Evolutionary conservation across 2,888 invertebrate genomes (phyloP), one percentile per base, ranked within the genome.

Genomic region (Ochropleura plecta): DNA sequence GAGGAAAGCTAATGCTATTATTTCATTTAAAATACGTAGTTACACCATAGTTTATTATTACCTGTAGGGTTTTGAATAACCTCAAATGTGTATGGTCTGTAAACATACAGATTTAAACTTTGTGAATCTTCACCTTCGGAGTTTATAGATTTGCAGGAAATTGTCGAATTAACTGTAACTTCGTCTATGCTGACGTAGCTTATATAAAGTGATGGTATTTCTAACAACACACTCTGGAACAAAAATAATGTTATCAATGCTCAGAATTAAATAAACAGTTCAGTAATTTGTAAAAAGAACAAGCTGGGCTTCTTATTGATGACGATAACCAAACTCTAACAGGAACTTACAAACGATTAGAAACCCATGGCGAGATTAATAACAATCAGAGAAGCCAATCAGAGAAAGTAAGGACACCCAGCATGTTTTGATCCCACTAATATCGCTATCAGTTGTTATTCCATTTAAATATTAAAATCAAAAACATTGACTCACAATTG

Each of bases 51-150:
- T 7, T 59, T 16, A 30, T 46, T 42, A 10, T 81, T 90, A 95
- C 95, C 93, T 88, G 86, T 30, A 3, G 96, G 96, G 10, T 75
- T 85, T 75, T 91, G 86, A 20, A 91, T 78, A 6, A 95, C 89
- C n/a, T 94, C 90, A 79, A 96, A 95, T 7, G 81, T 87, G 40
- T 89, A 91, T 0, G 93, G 90, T 70, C 94, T 90, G 46, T 95
- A 91, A 0, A 95, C 92, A 84, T 84, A 92, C 0, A 96, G 51
- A 16, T 93, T 85, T 5, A 93, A 68, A 30, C 77, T 83, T 18
- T 83, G 75, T 0, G 81, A 82, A 46, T 88, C 85, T 42, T 88
- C 83, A 0, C 92, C 94, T 46, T 86, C 53, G 0, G 85, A 42
- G 59, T 94, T 95, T 57, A 86, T 88, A 0, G 91, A 87, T 83